A percentile compares a stretch with the other conserved stretches of the same genome.
These are phyloP conservation scores for Orbicella faveolata DNA, from an alignment of 64 coral and sea anemone genomes.

Conservation along the genomic window DNA sequence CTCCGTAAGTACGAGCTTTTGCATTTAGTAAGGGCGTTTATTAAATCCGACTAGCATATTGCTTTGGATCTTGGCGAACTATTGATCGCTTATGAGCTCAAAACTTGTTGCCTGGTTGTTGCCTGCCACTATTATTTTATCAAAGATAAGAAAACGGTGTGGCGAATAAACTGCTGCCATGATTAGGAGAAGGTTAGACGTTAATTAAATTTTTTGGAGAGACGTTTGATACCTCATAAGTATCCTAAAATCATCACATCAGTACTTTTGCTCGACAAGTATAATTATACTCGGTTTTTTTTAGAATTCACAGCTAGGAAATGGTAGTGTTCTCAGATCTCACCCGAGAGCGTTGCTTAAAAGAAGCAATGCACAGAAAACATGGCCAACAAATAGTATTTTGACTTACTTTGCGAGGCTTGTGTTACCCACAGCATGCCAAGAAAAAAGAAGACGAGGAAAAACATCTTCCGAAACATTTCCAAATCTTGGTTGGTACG, in stretches of 20 bases:
- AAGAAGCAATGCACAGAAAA: neutral
- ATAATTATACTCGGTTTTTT: no score
- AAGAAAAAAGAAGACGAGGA: neutral
- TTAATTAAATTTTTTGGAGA: slow-evolving; percentile 34
- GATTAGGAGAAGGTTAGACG: slow-evolving; percentile 15
- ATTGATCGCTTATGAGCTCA: neutral
- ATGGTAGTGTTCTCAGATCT: no score
- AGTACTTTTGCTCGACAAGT: neutral
- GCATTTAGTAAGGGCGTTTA: neutral
- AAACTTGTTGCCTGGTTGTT: neutral
- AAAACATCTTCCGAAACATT: neutral
- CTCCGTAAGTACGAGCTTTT: neutral
- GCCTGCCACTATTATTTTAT: neutral
- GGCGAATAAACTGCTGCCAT: slow-evolving; percentile 13
- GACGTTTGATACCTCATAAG: neutral
- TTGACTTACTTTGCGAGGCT: slow-evolving; percentile 2
- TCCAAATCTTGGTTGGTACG: neutral
- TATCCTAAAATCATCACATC: slow-evolving; percentile 11
- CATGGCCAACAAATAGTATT: neutral
- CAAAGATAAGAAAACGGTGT: neutral
- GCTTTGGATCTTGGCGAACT: neutral
- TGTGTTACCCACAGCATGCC: neutral
- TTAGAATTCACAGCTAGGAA: no score
- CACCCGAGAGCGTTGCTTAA: no score
- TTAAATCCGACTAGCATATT: neutral